Conservation (phyloP, 1,140 invertebrate genomes). For the Drosophila nebulosa region DNA sequence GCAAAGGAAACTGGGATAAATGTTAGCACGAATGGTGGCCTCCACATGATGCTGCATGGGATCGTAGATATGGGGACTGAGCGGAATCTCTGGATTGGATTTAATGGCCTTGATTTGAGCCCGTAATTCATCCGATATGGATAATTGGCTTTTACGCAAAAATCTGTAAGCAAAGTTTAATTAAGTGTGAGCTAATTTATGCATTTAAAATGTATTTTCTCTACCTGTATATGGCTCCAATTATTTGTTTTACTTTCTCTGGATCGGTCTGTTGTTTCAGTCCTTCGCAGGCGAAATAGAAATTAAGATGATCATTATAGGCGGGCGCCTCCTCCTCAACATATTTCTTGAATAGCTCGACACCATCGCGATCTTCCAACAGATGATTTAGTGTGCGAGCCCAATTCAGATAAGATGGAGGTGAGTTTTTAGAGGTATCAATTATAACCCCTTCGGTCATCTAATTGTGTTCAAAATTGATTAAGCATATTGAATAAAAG, state of each 20-base stretch:
- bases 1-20: slow-evolving; percentile 94
- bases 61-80: slow-evolving; percentile 84
- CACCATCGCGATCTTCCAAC: slow-evolving; percentile 92
- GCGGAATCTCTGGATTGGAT: slow-evolving; percentile 83
- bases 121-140: slow-evolving; percentile 89
- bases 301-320: slow-evolving; percentile 90
- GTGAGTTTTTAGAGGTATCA: slow-evolving; percentile 83
- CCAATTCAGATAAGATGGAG: slow-evolving; percentile 92
- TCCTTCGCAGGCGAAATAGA: slow-evolving; percentile 96
- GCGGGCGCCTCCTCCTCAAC: slow-evolving; percentile 90
- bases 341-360: slow-evolving; percentile 91
- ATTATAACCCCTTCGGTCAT: slow-evolving; percentile 80
- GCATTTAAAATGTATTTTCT: background rate
- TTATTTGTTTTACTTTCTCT: slow-evolving; percentile 87
- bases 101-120: slow-evolving; percentile 85
- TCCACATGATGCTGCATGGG: slow-evolving; percentile 87
- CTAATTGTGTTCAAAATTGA: slow-evolving; percentile 21
- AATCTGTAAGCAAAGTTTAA: slow-evolving; percentile 83
- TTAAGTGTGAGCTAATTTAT: background rate
- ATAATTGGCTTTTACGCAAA: slow-evolving; percentile 90
- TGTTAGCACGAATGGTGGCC: slow-evolving; percentile 90
- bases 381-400: slow-evolving; percentile 90
- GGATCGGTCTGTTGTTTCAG: slow-evolving; percentile 90
- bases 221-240: slow-evolving; percentile 91
- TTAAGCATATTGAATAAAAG: background rate